Evolutionary conservation across 2,888 invertebrate species (phyloP), one percentile per base, ranked within the genome.

Genomic region (Tupiocoris notatus): DNA sequence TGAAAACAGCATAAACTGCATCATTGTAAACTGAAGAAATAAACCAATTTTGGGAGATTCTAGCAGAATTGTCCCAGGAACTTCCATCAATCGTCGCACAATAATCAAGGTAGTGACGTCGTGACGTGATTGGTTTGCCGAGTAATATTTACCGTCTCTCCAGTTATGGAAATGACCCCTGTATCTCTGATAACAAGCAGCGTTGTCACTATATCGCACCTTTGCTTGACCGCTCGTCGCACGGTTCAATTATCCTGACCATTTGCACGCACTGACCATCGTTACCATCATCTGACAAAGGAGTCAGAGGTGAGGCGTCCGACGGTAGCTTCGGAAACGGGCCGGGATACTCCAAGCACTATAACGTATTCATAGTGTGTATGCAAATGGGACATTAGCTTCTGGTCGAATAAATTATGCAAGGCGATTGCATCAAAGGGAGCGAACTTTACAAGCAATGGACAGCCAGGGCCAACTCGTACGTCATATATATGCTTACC

Each of bases 291-390:
- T 39, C 39, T 39, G 39, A 39, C 39, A 39, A 39, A 39, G 39
- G 39, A n/a, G n/a, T n/a, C n/a, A n/a, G n/a, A 39, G 39, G 39
- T 39, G 39, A 39, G 39, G 39, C 12, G 39, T 39, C 12, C n/a
- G n/a, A 39, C 6, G 39, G 39, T 39, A 39, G 12, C 39, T 39
- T 7, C 39, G 6, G 39, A 7, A 39, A 12, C 3, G 39, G 39
- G 39, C 3, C 39, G 12, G 39, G 39, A 39, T 39, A 39, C 39
- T 3, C 39, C 6, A 39, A 7, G 39, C 59, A 59, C 59, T 18
- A 67, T 68, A 59, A 24, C 70, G 70, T 70, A 70, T 70, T 70
- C 70, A 70, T 59, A 59, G 59, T 23, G 59, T 39, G 12, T 70
- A 70, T 70, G 70, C 59, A 70, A 70, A 70, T 70, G n/a, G 17